Evolutionary conservation across 2,113 vertebrate genomes (phyloP).

Genomic region (Manacus vitellinus): DNA sequence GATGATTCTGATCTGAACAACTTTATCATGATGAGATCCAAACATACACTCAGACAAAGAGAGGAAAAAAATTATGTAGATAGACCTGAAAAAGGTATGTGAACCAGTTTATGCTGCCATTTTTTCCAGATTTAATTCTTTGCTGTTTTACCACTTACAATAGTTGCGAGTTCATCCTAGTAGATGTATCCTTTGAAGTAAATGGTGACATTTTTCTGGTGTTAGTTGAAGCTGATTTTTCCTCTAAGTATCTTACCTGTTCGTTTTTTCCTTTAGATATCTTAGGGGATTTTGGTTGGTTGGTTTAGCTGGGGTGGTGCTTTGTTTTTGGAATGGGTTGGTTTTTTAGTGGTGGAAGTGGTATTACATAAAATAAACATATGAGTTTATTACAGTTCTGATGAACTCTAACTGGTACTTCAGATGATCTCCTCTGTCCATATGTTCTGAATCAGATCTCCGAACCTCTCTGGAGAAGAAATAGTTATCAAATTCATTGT

Average conservation of each 20-base stretch:
- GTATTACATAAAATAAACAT: not conserved
- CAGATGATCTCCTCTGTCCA: not conserved
- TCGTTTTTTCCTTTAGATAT: not conserved
- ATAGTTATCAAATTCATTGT: not conserved
- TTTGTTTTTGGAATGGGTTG: fast-evolving
- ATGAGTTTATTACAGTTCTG: not conserved
- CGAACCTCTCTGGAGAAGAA: not conserved
- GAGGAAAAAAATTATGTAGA: not conserved
- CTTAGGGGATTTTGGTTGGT: not conserved
- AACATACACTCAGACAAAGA: not conserved
- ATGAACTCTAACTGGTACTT: not conserved
- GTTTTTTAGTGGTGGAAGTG: not conserved
- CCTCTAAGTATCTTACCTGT: not conserved
- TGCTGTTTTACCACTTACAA: not conserved
- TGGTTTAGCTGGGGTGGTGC: not conserved
- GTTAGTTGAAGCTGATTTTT: not conserved
- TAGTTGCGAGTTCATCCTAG: not conserved
- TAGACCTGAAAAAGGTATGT: slow-evolving; percentile 62
- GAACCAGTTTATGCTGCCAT: not conserved
- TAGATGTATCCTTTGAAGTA: not conserved
- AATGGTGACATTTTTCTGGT: not conserved
- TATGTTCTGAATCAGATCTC: not conserved
- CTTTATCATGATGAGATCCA: slow-evolving; percentile 79
- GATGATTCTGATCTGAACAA: slow-evolving; percentile 72
- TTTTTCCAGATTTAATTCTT: not conserved